phyloP scores from a whole-genome alignment of 2,797 vertebrate species.

The Enteromius afrohamiltoni region DNA sequence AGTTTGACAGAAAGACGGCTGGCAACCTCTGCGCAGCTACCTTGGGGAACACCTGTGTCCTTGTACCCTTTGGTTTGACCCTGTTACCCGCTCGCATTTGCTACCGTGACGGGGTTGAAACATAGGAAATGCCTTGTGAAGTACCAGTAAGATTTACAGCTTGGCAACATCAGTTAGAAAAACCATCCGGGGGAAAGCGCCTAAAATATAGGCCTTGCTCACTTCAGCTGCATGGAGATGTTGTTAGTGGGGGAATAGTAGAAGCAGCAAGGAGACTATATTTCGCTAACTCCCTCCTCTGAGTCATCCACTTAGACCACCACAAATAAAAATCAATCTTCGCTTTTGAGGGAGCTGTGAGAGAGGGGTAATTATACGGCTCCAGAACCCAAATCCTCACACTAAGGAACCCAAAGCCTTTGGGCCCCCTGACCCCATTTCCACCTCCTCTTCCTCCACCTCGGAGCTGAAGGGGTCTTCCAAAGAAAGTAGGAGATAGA shows the following conservation, averaged over 20 bases:
- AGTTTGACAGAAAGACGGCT: slow-evolving; percentile 71
- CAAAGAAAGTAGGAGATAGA: slow-evolving; percentile 40
- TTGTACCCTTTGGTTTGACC: slow-evolving; percentile 67
- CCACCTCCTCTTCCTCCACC: slow-evolving; percentile 56
- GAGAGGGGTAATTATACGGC: slow-evolving; percentile 72
- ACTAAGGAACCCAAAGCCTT: slow-evolving; percentile 65
- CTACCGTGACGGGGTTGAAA: slow-evolving; percentile 56
- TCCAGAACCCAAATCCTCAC: slow-evolving; percentile 66
- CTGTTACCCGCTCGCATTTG: slow-evolving; percentile 68
- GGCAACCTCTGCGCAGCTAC: slow-evolving; percentile 71
- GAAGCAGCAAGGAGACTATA: slow-evolving; percentile 21
- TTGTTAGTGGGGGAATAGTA: neutral
- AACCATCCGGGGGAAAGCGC: neutral
- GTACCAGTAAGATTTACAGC: slow-evolving; percentile 70
- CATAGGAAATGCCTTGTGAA: slow-evolving; percentile 61
- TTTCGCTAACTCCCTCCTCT: slow-evolving; percentile 18
- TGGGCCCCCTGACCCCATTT: slow-evolving; percentile 58
- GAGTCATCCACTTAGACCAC: slow-evolving; percentile 52
- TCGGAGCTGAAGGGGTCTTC: slow-evolving; percentile 62
- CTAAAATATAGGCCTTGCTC: neutral
- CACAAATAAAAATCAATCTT: slow-evolving; percentile 70
- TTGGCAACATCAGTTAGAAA: slow-evolving; percentile 71
- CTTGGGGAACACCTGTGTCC: slow-evolving; percentile 78
- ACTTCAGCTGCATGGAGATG: neutral
- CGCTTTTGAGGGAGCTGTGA: slow-evolving; percentile 67